A percentile compares a stretch with the other conserved stretches of the same genome.
Evolutionary conservation across 1,140 invertebrate species (phyloP).

Genomic region (Halesus radiatus): DNA sequence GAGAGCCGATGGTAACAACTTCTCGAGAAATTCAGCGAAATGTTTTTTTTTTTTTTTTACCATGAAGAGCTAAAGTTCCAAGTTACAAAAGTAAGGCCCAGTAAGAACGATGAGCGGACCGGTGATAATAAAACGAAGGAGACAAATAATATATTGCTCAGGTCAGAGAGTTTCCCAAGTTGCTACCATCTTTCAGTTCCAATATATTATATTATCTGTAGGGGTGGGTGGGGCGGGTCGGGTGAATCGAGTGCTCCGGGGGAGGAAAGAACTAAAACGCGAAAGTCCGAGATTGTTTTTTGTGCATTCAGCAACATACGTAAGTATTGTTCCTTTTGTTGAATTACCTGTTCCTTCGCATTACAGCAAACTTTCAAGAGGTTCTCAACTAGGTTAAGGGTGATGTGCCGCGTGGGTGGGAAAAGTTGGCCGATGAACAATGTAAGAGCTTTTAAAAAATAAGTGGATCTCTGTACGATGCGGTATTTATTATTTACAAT

Average conservation of each 20-base stretch:
- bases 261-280: constrained; percentile 33
- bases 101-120: constrained; percentile 36
- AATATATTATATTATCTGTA: constrained; percentile 54
- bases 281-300: constrained; percentile 49
- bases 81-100: constrained; percentile 11
- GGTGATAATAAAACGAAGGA: constrained; percentile 53
- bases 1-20: background rate
- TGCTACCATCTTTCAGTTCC: constrained; percentile 51
- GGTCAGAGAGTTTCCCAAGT: constrained; percentile 54
- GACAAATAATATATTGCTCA: constrained; percentile 56
- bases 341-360: constrained; percentile 56
- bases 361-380: constrained; percentile 50
- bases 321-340: constrained; percentile 46
- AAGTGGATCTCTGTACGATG: constrained; percentile 34
- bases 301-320: constrained; percentile 51
- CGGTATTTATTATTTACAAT: no score
- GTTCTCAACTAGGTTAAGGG: constrained; percentile 49
- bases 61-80: constrained; percentile 9
- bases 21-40: background rate
- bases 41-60: constrained; percentile 17
- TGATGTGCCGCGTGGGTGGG: constrained; percentile 29
- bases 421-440: constrained; percentile 38
- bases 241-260: no score
- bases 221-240: background rate
- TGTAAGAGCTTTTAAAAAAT: constrained; percentile 49